phyloP scores from a whole-genome alignment of 2,888 invertebrate species.

The Caenorhabditis angaria region DNA sequence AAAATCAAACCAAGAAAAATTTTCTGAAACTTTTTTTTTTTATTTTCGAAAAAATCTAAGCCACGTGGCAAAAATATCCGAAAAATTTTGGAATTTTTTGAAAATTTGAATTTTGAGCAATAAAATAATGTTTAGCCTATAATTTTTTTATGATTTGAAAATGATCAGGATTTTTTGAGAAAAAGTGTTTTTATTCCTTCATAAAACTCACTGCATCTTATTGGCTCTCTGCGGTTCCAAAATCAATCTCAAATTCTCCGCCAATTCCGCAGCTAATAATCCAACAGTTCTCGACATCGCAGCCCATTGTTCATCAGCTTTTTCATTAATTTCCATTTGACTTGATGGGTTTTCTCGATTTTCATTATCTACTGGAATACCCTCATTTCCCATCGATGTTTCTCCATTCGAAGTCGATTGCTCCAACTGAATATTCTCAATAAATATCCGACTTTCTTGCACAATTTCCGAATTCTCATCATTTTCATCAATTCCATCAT shows the following conservation, averaged over 20 bases:
- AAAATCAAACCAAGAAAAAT: too few species aligned
- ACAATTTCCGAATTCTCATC: constrained; percentile 46
- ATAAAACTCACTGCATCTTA: constrained; percentile 78
- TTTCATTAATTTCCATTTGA: constrained; percentile 8
- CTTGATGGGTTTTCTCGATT: background rate
- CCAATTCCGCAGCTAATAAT: constrained; percentile 83
- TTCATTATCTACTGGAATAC: background rate
- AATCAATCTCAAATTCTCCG: constrained; percentile 90
- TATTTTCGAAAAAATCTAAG: too few species aligned
- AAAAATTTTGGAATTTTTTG: background rate
- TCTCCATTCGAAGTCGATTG: too few species aligned
- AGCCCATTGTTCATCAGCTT: constrained; percentile 57
- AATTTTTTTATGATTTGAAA: too few species aligned
- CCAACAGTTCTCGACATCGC: constrained; percentile 60
- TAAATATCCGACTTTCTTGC: background rate
- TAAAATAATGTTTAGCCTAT: too few species aligned
- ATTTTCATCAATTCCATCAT: constrained; percentile 28
- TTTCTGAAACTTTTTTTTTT: too few species aligned
- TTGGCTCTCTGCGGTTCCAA: constrained; percentile 94
- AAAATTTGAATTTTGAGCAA: background rate
- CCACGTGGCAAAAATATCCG: background rate
- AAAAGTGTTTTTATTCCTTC: background rate
- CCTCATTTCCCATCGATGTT: constrained; percentile 8
- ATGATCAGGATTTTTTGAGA: background rate
- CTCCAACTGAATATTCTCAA: too few species aligned